Conservation (phyloP, 2,888 invertebrate genomes). For the Parnassius mnemosyne region DNA sequence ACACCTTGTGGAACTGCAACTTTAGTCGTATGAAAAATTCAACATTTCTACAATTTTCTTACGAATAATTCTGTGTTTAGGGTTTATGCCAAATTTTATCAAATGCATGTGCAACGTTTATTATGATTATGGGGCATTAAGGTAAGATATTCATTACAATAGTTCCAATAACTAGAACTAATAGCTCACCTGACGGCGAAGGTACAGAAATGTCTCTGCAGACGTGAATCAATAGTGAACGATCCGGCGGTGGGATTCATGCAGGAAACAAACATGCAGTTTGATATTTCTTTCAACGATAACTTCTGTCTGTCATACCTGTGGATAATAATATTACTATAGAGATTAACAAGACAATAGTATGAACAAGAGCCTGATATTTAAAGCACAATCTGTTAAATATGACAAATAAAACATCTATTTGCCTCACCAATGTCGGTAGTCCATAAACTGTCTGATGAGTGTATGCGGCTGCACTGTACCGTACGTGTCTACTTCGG, state of each 20-base stretch:
- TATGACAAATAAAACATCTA: neutral
- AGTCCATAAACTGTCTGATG: constrained; percentile 95
- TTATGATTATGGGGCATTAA: too few species aligned
- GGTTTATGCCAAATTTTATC: too few species aligned
- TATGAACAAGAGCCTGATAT: too few species aligned
- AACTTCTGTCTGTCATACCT: constrained; percentile 94
- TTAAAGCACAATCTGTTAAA: too few species aligned
- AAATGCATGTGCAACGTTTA: too few species aligned
- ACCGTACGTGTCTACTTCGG: constrained; percentile 95
- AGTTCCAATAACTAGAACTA: too few species aligned
- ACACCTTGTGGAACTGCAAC: too few species aligned
- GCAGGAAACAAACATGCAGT: constrained; percentile 95
- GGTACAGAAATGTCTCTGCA: constrained; percentile 93
- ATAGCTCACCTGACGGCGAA: constrained; percentile 86
- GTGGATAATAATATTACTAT: constrained; percentile 1
- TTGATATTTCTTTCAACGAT: constrained; percentile 92
- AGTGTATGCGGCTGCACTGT: constrained; percentile 98
- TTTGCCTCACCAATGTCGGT: constrained; percentile 90
- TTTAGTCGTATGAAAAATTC: too few species aligned
- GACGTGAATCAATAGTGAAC: constrained; percentile 94
- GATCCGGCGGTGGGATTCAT: constrained; percentile 99
- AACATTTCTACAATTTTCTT: too few species aligned
- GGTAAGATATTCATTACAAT: too few species aligned
- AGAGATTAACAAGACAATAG: neutral
- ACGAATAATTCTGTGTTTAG: too few species aligned